phyloP scores from a whole-genome alignment of 2,113 vertebrate species.

The Aplodontia rufa region DNA sequence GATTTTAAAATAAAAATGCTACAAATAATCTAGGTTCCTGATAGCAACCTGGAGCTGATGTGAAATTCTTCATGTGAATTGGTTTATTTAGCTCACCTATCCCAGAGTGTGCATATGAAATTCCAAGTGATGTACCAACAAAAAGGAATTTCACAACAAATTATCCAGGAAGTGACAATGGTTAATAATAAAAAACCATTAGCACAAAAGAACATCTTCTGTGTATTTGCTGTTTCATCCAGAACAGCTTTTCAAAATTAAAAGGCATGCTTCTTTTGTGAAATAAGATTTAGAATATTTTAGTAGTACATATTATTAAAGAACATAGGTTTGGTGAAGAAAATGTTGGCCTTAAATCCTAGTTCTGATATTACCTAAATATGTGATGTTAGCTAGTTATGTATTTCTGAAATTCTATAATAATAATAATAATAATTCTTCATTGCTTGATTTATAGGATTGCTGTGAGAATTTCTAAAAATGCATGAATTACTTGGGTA shows the following conservation, averaged over 20 bases:
- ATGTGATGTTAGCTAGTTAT: neutral
- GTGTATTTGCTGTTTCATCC: neutral
- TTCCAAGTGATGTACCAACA: slow-evolving; percentile 56
- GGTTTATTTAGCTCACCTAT: slow-evolving; percentile 45
- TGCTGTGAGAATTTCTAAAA: neutral
- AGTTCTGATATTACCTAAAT: neutral
- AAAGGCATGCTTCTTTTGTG: neutral
- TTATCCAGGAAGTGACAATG: slow-evolving; percentile 49
- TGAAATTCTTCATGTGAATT: slow-evolving; percentile 34
- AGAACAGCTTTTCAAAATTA: neutral
- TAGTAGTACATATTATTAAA: neutral
- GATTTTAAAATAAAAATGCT: slow-evolving; percentile 76
- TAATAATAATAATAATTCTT: neutral
- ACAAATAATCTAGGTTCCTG: slow-evolving; percentile 50
- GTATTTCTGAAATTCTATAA: neutral
- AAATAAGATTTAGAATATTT: slow-evolving; percentile 21
- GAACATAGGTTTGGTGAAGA: neutral
- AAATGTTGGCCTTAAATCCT: slow-evolving; percentile 1
- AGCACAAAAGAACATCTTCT: slow-evolving; percentile 53
- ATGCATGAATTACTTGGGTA: neutral
- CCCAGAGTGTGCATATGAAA: slow-evolving; percentile 53
- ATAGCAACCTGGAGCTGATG: slow-evolving; percentile 19
- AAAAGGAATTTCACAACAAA: slow-evolving; percentile 56
- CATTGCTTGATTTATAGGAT: neutral
- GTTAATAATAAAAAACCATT: slow-evolving; percentile 60